Conservation (phyloP, 2,797 vertebrate species). For the Thunnus albacares region DNA sequence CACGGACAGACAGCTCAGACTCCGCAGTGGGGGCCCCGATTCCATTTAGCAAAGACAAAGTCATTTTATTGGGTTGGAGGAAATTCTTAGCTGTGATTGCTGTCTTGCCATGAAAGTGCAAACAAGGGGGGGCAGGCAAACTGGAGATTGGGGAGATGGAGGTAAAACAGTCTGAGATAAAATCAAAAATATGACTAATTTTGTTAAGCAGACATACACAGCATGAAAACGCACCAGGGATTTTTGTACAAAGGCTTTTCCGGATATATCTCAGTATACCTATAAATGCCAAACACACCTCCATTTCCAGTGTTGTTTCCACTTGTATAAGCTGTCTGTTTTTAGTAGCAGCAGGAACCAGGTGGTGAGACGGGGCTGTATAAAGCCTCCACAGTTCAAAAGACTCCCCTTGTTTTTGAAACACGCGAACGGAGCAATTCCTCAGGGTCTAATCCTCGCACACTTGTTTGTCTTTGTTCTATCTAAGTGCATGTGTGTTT, state of each 20-base stretch:
- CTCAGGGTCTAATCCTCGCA: slow-evolving; percentile 73
- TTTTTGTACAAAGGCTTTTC: slow-evolving; percentile 17
- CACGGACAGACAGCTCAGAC: slow-evolving; percentile 61
- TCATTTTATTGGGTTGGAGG: slow-evolving; percentile 49
- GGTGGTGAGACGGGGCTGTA: slow-evolving; percentile 59
- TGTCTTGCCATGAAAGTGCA: slow-evolving; percentile 30
- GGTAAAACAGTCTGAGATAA: slow-evolving; percentile 29
- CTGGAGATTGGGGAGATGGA: background rate
- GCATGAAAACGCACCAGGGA: slow-evolving; percentile 64
- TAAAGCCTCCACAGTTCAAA: slow-evolving; percentile 74
- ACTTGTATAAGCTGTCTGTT: slow-evolving; percentile 49
- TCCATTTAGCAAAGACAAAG: slow-evolving; percentile 60
- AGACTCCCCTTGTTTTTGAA: slow-evolving; percentile 61
- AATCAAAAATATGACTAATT: slow-evolving; percentile 41
- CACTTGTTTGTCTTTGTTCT: slow-evolving; percentile 73
- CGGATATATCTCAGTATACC: slow-evolving; percentile 24
- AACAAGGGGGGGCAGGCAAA: background rate
- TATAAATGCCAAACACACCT: slow-evolving; percentile 51
- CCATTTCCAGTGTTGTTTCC: slow-evolving; percentile 40
- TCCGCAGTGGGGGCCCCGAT: slow-evolving; percentile 44
- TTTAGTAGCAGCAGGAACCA: slow-evolving; percentile 54
- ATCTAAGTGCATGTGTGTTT: slow-evolving; percentile 81
- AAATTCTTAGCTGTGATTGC: slow-evolving; percentile 53
- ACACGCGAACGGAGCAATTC: slow-evolving; percentile 62
- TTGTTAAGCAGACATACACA: slow-evolving; percentile 57